Conservation (phyloP, 2,797 vertebrate species). For the Glossophaga mutica region DNA sequence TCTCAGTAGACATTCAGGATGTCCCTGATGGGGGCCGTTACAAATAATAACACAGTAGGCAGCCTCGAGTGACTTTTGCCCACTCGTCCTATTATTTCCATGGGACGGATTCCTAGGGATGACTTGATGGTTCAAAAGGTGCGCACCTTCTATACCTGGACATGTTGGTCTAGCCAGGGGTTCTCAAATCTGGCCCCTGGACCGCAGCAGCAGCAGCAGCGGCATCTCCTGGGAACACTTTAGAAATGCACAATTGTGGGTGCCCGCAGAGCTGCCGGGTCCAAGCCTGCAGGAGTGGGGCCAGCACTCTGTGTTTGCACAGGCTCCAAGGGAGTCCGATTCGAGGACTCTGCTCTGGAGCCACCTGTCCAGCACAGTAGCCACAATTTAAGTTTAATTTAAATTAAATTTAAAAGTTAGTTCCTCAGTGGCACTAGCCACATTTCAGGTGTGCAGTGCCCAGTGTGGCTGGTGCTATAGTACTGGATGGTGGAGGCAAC, state of each 20-base stretch:
- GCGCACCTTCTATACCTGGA: background rate
- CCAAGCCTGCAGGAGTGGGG: background rate
- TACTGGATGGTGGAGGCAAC: background rate
- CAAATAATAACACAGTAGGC: background rate
- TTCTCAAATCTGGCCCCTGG: background rate
- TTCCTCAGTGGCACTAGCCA: background rate
- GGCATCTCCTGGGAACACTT: background rate
- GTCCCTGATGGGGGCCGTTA: background rate
- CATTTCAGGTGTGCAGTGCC: background rate
- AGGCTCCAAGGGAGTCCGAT: background rate
- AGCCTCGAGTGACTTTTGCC: background rate
- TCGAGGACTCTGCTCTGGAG: background rate
- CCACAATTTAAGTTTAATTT: background rate
- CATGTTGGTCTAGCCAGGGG: background rate
- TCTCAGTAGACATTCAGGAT: background rate
- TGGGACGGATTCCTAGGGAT: background rate
- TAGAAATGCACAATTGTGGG: background rate
- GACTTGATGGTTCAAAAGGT: background rate
- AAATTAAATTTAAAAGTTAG: background rate
- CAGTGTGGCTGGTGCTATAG: fast-evolving
- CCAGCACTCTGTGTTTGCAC: background rate
- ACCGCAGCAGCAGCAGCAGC: background rate
- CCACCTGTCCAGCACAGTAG: too few relatives aligned
- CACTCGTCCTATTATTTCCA: background rate
- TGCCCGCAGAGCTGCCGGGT: background rate